Evolutionary conservation across 2,113 vertebrate genomes (phyloP).

Genomic region (Cynoglossus semilaevis): DNA sequence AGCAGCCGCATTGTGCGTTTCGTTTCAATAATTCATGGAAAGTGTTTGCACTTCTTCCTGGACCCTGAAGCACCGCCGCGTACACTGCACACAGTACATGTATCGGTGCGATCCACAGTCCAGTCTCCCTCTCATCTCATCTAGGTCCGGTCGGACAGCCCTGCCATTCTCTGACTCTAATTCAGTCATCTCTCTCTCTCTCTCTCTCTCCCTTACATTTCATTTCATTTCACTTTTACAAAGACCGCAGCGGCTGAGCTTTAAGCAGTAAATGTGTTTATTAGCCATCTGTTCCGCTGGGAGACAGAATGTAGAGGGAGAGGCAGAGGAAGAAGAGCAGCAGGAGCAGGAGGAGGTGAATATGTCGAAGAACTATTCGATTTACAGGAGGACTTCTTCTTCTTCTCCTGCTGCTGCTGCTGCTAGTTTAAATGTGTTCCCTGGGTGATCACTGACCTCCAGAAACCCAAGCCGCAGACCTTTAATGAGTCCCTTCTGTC

Average conservation of each 20-base stretch:
- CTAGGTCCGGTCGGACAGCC: no score
- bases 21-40: conserved; percentile 70
- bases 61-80: conserved; percentile 53
- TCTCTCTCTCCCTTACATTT: conserved; percentile 46
- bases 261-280: conserved; percentile 70
- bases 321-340: conserved; percentile 1
- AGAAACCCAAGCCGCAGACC: no score
- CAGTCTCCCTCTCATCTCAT: no score
- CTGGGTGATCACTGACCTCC: no score
- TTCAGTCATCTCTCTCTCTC: no score
- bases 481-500: no score
- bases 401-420: no score
- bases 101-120: no score
- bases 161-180: no score
- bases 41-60: conserved; percentile 59
- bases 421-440: no score
- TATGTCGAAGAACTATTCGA: no score
- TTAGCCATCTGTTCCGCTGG: conserved; percentile 68
- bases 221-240: conserved; percentile 72
- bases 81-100: conserved; percentile 46
- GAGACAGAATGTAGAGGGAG: conserved; percentile 28
- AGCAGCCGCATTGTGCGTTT: conserved; percentile 32
- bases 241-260: conserved; percentile 51
- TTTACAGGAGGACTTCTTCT: no score
- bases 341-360: neutral